Evolutionary conservation across 1,140 invertebrate genomes (phyloP).

Genomic region (Brachionus rubens): DNA sequence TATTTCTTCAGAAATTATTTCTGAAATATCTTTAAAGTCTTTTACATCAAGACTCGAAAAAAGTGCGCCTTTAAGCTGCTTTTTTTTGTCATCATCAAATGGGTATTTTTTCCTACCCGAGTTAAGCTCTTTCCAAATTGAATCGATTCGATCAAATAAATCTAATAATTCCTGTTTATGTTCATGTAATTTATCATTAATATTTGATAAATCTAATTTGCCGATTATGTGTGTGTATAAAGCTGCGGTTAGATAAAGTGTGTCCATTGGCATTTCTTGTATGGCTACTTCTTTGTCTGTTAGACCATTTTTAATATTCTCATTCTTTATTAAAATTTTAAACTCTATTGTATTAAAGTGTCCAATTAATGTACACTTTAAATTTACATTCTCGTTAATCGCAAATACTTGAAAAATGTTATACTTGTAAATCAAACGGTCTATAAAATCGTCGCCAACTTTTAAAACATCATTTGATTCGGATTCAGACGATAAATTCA

Average conservation of each 20-base stretch:
- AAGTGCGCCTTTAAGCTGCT: background rate
- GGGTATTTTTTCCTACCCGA: background rate
- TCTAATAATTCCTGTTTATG: background rate
- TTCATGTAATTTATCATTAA: background rate
- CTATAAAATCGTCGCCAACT: background rate
- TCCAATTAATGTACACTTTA: background rate
- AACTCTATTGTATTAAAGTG: background rate
- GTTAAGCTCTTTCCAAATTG: background rate
- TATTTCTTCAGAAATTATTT: background rate
- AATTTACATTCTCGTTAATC: background rate
- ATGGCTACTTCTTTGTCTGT: background rate
- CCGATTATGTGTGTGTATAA: background rate
- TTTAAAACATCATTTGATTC: background rate
- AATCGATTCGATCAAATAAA: background rate
- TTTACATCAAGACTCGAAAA: background rate
- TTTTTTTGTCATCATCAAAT: slow-evolving; percentile 6
- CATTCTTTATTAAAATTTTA: background rate
- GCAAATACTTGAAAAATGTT: too few relatives aligned
- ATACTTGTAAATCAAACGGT: background rate
- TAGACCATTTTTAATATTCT: background rate
- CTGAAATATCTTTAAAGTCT: background rate
- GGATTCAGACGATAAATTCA: background rate
- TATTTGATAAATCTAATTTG: background rate
- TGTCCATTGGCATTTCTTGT: slow-evolving; percentile 19
- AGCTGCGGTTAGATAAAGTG: slow-evolving; percentile 7